Conservation (phyloP, 92 coral and sea anemone species). For the Muricea muricata region DNA sequence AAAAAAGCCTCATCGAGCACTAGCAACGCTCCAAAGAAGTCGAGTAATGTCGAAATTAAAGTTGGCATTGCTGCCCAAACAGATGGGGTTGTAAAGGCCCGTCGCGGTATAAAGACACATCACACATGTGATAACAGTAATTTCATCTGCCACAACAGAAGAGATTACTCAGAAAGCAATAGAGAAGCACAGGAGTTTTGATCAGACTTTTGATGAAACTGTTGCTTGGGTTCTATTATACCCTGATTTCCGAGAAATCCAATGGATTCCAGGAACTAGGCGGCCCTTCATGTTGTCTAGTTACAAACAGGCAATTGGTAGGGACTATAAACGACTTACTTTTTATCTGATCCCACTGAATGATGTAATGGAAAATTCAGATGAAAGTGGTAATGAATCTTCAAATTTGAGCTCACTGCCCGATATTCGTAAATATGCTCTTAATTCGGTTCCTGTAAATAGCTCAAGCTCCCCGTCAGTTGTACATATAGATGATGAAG, state of each 20-base stretch:
- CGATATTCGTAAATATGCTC: background rate
- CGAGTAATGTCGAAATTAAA: conserved; percentile 71
- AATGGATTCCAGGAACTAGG: too few relatives aligned
- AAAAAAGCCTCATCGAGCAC: background rate
- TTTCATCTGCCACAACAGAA: conserved; percentile 14
- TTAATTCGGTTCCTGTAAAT: background rate
- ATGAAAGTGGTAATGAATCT: background rate
- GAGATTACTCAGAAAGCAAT: conserved; percentile 51
- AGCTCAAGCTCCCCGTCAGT: background rate
- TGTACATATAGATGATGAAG: too few relatives aligned
- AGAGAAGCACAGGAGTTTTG: conserved; percentile 61
- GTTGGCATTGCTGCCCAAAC: conserved; percentile 59
- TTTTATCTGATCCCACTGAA: conserved; percentile 37
- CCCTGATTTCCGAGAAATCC: conserved; percentile 71
- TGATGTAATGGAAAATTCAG: conserved; percentile 5
- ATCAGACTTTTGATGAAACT: too few relatives aligned
- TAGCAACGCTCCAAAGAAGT: too few relatives aligned
- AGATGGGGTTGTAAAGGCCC: conserved; percentile 64
- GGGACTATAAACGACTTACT: conserved; percentile 66
- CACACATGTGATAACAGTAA: conserved; percentile 50
- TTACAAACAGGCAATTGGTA: conserved; percentile 53
- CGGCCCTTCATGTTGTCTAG: conserved; percentile 43
- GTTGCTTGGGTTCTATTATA: conserved; percentile 46
- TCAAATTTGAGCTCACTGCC: background rate
- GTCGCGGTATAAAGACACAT: conserved; percentile 67